Evolutionary conservation across 35 echinoderm and acorn worm species (phyloP).

Genomic region (Amphiura filiformis): DNA sequence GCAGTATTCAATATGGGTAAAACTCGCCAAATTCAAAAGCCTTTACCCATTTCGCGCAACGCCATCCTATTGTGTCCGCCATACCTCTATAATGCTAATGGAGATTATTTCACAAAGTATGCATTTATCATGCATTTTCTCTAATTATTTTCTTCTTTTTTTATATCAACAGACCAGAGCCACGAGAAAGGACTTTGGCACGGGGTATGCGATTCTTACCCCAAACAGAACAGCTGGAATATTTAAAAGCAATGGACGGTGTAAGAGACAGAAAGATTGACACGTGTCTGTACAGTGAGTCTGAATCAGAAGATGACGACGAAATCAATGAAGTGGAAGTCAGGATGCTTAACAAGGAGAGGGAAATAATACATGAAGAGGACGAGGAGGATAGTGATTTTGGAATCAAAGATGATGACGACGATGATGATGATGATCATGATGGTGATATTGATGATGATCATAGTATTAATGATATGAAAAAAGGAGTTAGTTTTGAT

Average conservation of each 20-base stretch:
- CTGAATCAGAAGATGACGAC: not conserved
- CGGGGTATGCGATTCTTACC: not conserved
- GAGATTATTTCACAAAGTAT: too few species aligned
- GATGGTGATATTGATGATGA: not conserved
- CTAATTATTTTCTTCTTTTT: not conserved
- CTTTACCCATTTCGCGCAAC: too few species aligned
- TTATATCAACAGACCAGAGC: not conserved
- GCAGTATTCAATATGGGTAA: too few species aligned
- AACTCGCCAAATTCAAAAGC: too few species aligned
- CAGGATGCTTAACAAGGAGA: not conserved
- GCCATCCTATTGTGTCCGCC: too few species aligned
- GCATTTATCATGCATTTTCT: too few species aligned
- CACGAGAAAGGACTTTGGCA: not conserved
- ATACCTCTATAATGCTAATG: too few species aligned
- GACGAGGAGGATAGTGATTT: too few species aligned
- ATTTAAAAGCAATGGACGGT: conserved; percentile 26
- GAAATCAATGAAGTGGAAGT: not conserved
- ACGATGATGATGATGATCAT: not conserved
- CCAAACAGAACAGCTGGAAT: conserved; percentile 28
- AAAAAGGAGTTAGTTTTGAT: not conserved
- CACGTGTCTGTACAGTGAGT: not conserved
- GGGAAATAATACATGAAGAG: not conserved
- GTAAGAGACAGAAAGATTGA: not conserved
- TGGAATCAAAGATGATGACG: not conserved
- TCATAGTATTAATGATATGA: not conserved